Evolutionary conservation across 2,888 invertebrate genomes (phyloP), one percentile per base, ranked within the genome.

Genomic region (Lasioglossum calceatum): DNA sequence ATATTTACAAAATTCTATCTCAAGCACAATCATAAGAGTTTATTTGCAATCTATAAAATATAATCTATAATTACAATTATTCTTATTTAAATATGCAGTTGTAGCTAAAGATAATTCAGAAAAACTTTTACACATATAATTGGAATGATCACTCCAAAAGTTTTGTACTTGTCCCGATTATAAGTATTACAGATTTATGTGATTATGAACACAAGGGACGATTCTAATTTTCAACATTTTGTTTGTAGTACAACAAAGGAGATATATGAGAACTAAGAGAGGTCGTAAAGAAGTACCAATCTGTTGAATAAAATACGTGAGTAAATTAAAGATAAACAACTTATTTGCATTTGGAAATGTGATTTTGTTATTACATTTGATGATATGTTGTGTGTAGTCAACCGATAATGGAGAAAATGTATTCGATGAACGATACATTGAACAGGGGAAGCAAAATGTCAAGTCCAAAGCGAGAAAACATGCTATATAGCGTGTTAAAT

Each of bases 261-360:
- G 76, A 70, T 76, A 54, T 80, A 72, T 71, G 73, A 88, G 78
- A 87, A 85, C 54, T 44, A 87, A 82, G 79, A 88, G 78, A 88
- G 85, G 79, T 36, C 77, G 79, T 80, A 76, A 82, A 50, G 61
- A 79, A 82, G 78, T 83, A 64, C 42, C 78, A 75, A 70, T 79
- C 36, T 90, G 79, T 85, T 92, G 91, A 93, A 76, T 89, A 74
- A 77, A 58, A 67, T 64, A 92, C 91, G 92, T 89, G 90, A 87
- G 86, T 84, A 70, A 87, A 88, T 77, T 74, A 82, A 4, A 87
- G 83, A 77, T 84, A 85, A 79, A 79, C 80, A 54, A n/a, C 64
- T 50, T 85, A 84, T 79, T 83, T 88, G 8, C 85, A 90, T 74
- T 82, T 79, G 12, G 77, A 58, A 79, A 36, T 70, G 39, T 50